Evolutionary conservation across 2,113 vertebrate genomes (phyloP).

Genomic region (Talpa occidentalis): DNA sequence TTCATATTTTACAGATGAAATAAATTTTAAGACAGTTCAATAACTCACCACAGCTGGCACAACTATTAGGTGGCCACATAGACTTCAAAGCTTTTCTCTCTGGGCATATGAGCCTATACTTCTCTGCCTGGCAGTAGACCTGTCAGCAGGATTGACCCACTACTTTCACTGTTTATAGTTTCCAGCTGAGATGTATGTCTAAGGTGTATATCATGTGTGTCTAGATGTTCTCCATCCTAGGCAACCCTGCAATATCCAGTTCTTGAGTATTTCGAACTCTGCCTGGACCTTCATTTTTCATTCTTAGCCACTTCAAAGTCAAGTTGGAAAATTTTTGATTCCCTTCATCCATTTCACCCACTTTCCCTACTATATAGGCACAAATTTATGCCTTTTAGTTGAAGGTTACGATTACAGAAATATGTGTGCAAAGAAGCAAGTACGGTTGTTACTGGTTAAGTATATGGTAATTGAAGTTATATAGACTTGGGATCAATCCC

Average conservation of each 20-base stretch:
- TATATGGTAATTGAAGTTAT: neutral
- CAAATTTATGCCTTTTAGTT: neutral
- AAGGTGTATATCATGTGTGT: neutral
- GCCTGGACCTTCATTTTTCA: neutral
- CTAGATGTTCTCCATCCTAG: too few species aligned
- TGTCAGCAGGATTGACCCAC: neutral
- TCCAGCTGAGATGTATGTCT: neutral
- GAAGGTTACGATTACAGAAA: neutral
- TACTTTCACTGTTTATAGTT: too few species aligned
- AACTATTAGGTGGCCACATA: neutral
- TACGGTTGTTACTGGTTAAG: neutral
- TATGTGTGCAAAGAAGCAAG: neutral
- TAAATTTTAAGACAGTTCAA: neutral
- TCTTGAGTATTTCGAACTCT: neutral
- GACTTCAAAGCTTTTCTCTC: neutral
- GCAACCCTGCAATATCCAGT: neutral
- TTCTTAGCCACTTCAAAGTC: neutral
- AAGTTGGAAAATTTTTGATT: neutral
- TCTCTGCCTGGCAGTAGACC: neutral
- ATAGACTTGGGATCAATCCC: neutral
- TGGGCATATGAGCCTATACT: neutral
- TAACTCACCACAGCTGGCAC: neutral
- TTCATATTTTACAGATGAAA: neutral
- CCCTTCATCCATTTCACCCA: neutral
- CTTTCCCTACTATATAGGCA: neutral